phyloP scores from a whole-genome alignment of 2,888 invertebrate species.

The Drosophila buzzatii region DNA sequence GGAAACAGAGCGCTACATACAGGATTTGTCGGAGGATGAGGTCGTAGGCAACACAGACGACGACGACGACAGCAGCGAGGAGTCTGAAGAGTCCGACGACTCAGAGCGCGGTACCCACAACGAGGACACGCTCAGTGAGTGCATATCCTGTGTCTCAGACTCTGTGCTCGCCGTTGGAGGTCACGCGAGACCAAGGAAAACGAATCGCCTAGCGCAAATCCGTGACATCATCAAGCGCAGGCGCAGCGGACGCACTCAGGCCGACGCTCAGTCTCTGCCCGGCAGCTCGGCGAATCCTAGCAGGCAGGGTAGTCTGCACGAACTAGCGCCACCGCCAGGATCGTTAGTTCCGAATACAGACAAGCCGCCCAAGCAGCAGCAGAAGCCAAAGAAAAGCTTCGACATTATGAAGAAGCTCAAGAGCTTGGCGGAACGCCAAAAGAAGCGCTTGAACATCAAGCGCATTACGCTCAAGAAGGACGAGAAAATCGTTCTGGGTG shows the following conservation, averaged over 20 bases:
- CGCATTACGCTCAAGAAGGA: conserved; percentile 83
- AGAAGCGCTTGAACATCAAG: conserved; percentile 86
- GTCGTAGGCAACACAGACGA: conserved; percentile 64
- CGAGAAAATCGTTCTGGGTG: conserved; percentile 86
- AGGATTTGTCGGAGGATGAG: conserved; percentile 84
- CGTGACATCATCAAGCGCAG: conserved; percentile 87
- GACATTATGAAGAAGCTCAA: conserved; percentile 89
- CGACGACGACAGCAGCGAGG: conserved; percentile 66
- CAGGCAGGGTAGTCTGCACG: conserved; percentile 78
- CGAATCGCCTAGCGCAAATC: conserved; percentile 80
- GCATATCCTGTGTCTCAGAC: conserved; percentile 84
- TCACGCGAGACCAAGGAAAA: conserved; percentile 78
- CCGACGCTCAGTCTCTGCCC: conserved; percentile 83
- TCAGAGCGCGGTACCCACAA: conserved; percentile 63
- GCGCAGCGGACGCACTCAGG: conserved; percentile 77
- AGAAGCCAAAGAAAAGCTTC: conserved; percentile 85
- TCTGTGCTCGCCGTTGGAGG: conserved; percentile 82
- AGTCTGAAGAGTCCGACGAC: conserved; percentile 56
- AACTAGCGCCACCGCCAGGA: conserved; percentile 76
- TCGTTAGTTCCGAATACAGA: conserved; percentile 57
- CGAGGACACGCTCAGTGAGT: conserved; percentile 82
- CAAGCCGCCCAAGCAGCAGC: conserved; percentile 43
- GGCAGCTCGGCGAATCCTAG: conserved; percentile 79
- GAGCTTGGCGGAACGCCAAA: conserved; percentile 88
- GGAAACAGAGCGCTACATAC: conserved; percentile 85